These are phyloP conservation scores for Psephotus haematonotus DNA, from an alignment of 2,113 vertebrate species.

Conservation along the genomic window DNA sequence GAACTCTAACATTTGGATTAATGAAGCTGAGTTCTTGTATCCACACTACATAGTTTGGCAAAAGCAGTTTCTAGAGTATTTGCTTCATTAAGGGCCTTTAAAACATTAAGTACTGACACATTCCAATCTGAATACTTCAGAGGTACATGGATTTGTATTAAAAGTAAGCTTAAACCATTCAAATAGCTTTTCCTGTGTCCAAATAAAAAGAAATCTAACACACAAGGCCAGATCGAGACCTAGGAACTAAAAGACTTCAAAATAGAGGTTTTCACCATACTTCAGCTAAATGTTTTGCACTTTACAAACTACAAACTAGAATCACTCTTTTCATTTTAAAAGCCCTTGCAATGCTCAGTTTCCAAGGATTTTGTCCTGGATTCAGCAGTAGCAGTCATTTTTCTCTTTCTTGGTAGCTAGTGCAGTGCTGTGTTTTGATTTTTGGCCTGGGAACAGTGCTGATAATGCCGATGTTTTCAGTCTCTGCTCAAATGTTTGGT, in stretches of 20 bases:
- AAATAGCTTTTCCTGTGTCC: background rate
- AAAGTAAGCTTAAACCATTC: background rate
- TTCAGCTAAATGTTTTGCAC: background rate
- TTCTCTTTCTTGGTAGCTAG: too few relatives aligned
- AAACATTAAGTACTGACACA: background rate
- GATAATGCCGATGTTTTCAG: too few relatives aligned
- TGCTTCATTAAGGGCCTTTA: background rate
- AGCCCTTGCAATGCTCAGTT: background rate
- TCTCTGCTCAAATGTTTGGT: too few relatives aligned
- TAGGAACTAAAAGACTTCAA: background rate
- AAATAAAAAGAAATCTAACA: background rate
- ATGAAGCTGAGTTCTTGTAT: background rate
- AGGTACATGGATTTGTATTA: constrained; percentile 3
- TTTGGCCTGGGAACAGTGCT: too few relatives aligned
- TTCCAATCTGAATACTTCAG: background rate
- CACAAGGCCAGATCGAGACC: background rate
- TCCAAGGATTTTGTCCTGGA: background rate
- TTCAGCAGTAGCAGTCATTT: too few relatives aligned
- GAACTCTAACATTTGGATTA: background rate
- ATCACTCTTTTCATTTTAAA: background rate
- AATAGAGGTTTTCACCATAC: background rate
- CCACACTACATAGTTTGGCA: background rate
- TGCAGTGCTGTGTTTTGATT: too few relatives aligned
- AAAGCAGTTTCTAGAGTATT: background rate
- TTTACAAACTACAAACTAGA: background rate